Conservation (phyloP, 2,888 invertebrate genomes). For the Patella pellucida region DNA sequence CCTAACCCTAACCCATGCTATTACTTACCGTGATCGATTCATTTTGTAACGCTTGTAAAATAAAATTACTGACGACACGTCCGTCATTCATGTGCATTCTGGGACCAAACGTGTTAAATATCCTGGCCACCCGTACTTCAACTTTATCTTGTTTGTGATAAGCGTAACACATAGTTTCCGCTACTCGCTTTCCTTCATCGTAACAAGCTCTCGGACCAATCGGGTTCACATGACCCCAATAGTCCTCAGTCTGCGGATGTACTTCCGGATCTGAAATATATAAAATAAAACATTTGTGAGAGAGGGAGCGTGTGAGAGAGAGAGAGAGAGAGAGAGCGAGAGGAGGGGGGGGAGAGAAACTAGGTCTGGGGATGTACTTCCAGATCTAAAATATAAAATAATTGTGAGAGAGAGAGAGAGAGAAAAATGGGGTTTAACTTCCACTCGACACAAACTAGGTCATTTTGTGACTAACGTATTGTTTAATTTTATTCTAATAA, state of each 20-base stretch:
- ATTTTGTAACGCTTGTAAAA: constrained; percentile 94
- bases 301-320: too few relatives aligned
- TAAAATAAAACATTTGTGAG: too few relatives aligned
- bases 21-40: constrained; percentile 90
- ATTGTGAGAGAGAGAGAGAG: too few relatives aligned
- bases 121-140: constrained; percentile 94
- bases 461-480: too few relatives aligned
- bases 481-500: too few relatives aligned
- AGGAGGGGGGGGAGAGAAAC: too few relatives aligned
- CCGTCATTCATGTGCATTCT: constrained; percentile 99
- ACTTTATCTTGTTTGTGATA: constrained; percentile 96
- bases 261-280: constrained; percentile 85
- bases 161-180: constrained; percentile 95
- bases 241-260: constrained; percentile 97
- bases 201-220: constrained; percentile 92
- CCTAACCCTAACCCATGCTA: too few relatives aligned
- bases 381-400: constrained; percentile 78
- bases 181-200: constrained; percentile 98
- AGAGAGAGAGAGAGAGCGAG: too few relatives aligned
- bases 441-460: too few relatives aligned
- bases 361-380: constrained; percentile 98
- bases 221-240: constrained; percentile 99
- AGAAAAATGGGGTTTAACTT: too few relatives aligned
- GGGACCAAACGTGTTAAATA: constrained; percentile 99
- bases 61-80: constrained; percentile 97